phyloP scores from a whole-genome alignment of 2,113 vertebrate genomes.

The Pygathrix nemaeus region DNA sequence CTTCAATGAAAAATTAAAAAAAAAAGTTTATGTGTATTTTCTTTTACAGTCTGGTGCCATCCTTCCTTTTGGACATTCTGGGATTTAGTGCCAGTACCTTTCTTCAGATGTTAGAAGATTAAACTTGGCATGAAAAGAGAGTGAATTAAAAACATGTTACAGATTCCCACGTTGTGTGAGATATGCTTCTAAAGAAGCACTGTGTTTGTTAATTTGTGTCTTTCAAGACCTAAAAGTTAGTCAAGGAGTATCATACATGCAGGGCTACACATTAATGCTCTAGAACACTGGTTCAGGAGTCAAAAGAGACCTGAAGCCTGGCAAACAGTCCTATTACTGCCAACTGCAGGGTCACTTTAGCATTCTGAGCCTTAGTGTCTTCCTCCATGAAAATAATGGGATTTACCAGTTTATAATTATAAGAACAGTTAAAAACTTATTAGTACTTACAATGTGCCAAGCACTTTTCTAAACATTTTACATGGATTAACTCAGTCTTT shows the following conservation, averaged over 20 bases:
- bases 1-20: not conserved
- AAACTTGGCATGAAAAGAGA: not conserved
- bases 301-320: not conserved
- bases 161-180: not conserved
- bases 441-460: not conserved
- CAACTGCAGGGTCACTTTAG: not conserved
- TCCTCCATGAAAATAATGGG: not conserved
- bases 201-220: not conserved
- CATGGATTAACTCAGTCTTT: not conserved
- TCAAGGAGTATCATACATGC: no score
- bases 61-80: not conserved
- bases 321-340: not conserved
- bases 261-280: not conserved
- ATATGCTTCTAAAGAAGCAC: not conserved
- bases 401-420: not conserved
- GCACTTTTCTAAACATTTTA: not conserved
- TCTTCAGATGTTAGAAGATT: not conserved
- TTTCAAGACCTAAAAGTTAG: not conserved
- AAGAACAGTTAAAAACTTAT: not conserved
- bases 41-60: not conserved
- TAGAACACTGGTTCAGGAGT: not conserved
- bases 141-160: not conserved
- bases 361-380: not conserved
- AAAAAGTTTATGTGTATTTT: not conserved
- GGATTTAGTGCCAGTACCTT: not conserved